Evolutionary conservation across 2,888 invertebrate genomes (phyloP), one percentile per base, ranked within the genome.

Genomic region (Rotaria sp.): DNA sequence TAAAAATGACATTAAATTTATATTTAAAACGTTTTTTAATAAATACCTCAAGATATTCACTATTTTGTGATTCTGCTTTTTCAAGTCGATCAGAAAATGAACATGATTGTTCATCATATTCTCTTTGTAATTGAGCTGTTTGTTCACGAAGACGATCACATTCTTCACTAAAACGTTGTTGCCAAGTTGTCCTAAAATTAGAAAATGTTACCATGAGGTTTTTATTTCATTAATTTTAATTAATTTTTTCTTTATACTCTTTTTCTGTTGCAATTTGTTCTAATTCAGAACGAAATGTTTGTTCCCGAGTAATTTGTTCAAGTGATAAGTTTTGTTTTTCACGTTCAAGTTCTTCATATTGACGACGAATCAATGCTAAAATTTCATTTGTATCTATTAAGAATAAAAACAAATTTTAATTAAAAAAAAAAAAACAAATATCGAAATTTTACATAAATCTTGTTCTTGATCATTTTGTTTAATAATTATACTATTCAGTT

Each of bases 251-350:
- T n/a, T 45, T 15, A 5, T 80, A 80, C 80, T 80, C 80, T 80
- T 80, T 80, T 80, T 80, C 80, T 3, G 13, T 18, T 24, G 45
- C 41, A 45, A 80, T n/a, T 55, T 85, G 86, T 84, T 86, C 86
- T 26, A 86, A 38, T 30, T 86, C 86, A 26, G 55, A 85, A 74
- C 80, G 74, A 8, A 86, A 74, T 30, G 75, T 85, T 80, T 75
- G 38, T 57, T 86, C 86, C 13, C 80, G 80, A n/a, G 80, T 45
- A n/a, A 13, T 80, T 45, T 80, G 80, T 80, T 80, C 80, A 45
- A 45, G 15, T 45, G n/a, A 80, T 13, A 80, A n/a, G 13, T 45
- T 80, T 45, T 80, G 80, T 45, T 80, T 80, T 45, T 80, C 80
- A 45, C 15, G 26, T 35, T 80, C 45, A 15, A 80, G 15, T 45